Percentiles rank a stretch among this genome's conserved stretches.
These are phyloP conservation scores for Macrotrachela quadricornifera DNA, from an alignment of 1,140 invertebrate genomes.

Conservation along the genomic window DNA sequence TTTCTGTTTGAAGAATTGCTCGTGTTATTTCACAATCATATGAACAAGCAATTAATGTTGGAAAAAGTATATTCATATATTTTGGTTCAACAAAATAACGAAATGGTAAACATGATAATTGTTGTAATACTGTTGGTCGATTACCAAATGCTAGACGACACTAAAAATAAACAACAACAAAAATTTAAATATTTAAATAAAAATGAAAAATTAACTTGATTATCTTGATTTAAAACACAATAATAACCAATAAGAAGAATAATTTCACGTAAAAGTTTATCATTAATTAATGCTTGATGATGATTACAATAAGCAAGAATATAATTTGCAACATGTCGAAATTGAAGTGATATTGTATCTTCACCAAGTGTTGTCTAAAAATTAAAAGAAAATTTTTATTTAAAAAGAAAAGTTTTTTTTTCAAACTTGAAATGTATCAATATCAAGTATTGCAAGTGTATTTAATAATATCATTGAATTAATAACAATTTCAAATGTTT, in stretches of 20 bases:
- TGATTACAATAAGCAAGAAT: constrained; percentile 44
- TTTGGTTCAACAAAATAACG: constrained; percentile 58
- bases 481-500: too few species aligned
- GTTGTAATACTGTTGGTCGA: constrained; percentile 61
- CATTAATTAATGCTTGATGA: constrained; percentile 36
- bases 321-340: constrained; percentile 62
- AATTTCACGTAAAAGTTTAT: constrained; percentile 44
- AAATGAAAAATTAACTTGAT: constrained; percentile 43
- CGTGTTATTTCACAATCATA: too few species aligned
- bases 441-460: too few species aligned
- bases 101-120: constrained; percentile 65
- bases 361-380: constrained; percentile 51
- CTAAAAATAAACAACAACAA: constrained; percentile 32
- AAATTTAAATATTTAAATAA: background rate
- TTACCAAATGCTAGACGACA: constrained; percentile 53
- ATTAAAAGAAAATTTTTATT: too few species aligned
- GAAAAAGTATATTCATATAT: constrained; percentile 55
- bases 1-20: too few species aligned
- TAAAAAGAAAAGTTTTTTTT: too few species aligned
- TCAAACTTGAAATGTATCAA: too few species aligned
- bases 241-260: constrained; percentile 59
- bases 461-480: too few species aligned
- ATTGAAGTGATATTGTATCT: constrained; percentile 60
- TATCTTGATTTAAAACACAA: constrained; percentile 50
- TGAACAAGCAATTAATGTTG: constrained; percentile 56